A percentile compares a stretch with the other conserved stretches of the same genome.
These are phyloP conservation scores for Erpornis zantholeuca DNA, from an alignment of 2,113 vertebrate species.

Conservation along the genomic window DNA sequence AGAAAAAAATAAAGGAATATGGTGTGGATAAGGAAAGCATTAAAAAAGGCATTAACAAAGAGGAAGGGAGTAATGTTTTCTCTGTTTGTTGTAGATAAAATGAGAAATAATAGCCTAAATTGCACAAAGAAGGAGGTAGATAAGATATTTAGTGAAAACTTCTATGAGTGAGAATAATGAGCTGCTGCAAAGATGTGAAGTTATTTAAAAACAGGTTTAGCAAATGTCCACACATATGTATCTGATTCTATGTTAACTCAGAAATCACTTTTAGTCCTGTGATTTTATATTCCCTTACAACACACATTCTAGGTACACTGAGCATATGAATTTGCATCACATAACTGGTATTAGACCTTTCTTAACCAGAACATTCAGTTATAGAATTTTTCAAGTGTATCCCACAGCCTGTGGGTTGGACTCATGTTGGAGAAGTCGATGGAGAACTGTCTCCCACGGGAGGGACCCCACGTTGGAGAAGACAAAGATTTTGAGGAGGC, in stretches of 20 bases:
- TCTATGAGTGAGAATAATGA: background rate
- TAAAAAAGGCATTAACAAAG: background rate
- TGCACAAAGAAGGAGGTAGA: background rate
- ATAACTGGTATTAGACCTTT: background rate
- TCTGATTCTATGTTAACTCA: background rate
- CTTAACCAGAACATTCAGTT: background rate
- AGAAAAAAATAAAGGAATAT: background rate
- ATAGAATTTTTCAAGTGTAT: background rate
- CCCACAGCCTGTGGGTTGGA: too few species aligned
- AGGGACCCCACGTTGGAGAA: fast-evolving
- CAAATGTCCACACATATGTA: background rate
- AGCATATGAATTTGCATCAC: background rate
- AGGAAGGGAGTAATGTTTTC: background rate
- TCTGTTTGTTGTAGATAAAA: background rate
- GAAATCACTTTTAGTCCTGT: background rate
- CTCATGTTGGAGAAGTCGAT: background rate
- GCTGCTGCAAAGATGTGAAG: background rate
- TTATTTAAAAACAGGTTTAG: background rate
- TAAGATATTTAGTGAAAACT: background rate
- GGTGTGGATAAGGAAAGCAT: background rate
- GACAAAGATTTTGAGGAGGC: background rate
- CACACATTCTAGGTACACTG: background rate
- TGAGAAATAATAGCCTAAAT: background rate
- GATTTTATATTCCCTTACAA: background rate
- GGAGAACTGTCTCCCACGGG: background rate